Evolutionary conservation across 2,113 vertebrate genomes (phyloP), one percentile per base, ranked within the genome.

Genomic region (Lanius collurio): DNA sequence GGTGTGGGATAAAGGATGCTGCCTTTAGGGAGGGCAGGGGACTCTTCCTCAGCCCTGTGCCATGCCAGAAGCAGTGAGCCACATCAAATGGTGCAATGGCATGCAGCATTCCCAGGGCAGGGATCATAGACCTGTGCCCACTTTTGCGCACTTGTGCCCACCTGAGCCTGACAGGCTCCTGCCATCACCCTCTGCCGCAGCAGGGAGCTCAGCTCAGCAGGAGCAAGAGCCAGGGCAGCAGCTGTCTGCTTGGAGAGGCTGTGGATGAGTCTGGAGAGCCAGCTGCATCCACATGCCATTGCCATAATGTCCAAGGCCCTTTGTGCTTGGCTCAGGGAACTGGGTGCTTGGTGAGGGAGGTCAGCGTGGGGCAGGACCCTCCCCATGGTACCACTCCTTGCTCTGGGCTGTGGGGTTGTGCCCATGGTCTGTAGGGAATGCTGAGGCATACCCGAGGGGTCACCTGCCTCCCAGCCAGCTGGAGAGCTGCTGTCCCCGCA

Each of bases 341-440:
- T 20, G 39, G 28, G 17, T n/a, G n/a, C 30, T 62, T 0, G 2
- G 13, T 16, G 21, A 14, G 3, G n/a, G 42, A 30, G 21, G 3
- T 19, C 16, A 39, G 18, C 3, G 9, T 18, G 59, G 31, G 33
- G 37, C 37, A 65, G 67, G 31, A 28, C 33, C 19, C 22, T 73
- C 42, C 21, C 59, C 23, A 10, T 1, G 2, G 42, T 7, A 3
- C 23, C 52, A 52, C 31, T 50, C 35, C 9, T 20, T 46, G 39
- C 53, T 55, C 62, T 21, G 21, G 47, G 55, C 41, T 1, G 1
- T 6, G 15, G 26, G n/a, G 5, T 4, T 26, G 1, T 33, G 6
- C 1, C 47, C 11, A 0, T 6, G 42, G 9, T 18, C 49, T 8
- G 1, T 3, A 11, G 53, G 33, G 90, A 52, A 52, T 46, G 80